These are phyloP conservation scores for Xylota segnis DNA, from an alignment of 2,888 invertebrate genomes.

Conservation along the genomic window DNA sequence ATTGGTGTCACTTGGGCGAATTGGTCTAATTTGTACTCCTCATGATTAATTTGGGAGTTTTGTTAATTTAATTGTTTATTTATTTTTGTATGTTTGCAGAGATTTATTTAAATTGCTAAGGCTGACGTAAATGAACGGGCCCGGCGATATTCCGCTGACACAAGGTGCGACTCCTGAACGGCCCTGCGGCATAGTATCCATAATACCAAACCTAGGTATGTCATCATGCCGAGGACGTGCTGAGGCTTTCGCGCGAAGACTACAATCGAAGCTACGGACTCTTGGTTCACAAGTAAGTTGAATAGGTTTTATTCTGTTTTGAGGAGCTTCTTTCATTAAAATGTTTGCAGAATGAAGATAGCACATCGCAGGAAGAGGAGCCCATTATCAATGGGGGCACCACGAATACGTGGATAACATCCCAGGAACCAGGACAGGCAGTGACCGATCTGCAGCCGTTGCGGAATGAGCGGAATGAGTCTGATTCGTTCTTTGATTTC, in stretches of 20 bases:
- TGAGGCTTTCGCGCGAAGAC: conserved; percentile 91
- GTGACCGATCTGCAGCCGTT: conserved; percentile 85
- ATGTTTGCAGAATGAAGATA: conserved; percentile 80
- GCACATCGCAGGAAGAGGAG: conserved; percentile 81
- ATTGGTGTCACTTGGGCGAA: conserved; percentile 37
- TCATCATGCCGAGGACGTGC: conserved; percentile 93
- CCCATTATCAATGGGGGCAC: conserved; percentile 82
- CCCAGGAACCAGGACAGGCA: conserved; percentile 81
- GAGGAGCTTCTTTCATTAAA: background rate
- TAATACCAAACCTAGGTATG: conserved; percentile 87
- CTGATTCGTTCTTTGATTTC: conserved; percentile 88
- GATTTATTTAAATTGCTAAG: conserved; percentile 78
- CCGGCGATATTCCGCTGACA: conserved; percentile 83
- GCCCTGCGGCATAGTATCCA: conserved; percentile 89
- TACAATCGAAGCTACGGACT: conserved; percentile 90
- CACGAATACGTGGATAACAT: conserved; percentile 83
- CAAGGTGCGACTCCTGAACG: conserved; percentile 84
- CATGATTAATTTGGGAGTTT: conserved; percentile 30
- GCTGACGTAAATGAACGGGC: conserved; percentile 84
- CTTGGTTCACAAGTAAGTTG: conserved; percentile 86
- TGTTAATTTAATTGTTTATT: conserved; percentile 14
- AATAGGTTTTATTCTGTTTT: conserved; percentile 92
- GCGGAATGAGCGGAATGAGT: conserved; percentile 84
- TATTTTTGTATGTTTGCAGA: conserved; percentile 69
- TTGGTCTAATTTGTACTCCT: conserved; percentile 28